phyloP scores from a whole-genome alignment of 2,797 vertebrate genomes.

The Pachyuromys duprasi region DNA sequence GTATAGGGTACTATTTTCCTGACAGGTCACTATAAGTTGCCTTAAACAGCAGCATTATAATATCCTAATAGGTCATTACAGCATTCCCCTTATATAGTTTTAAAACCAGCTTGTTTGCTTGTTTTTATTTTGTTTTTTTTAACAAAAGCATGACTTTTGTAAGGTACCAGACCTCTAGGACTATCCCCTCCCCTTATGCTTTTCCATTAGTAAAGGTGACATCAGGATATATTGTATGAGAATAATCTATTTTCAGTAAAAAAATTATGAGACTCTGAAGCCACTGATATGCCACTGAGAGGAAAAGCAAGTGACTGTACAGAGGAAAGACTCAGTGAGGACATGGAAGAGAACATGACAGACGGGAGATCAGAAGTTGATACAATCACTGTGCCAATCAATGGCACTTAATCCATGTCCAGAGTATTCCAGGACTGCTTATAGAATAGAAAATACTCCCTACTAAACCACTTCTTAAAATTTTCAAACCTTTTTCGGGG shows the following conservation, averaged over 20 bases:
- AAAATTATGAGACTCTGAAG: conserved; percentile 1
- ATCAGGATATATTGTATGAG: background rate
- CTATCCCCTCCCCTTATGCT: background rate
- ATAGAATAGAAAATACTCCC: conserved; percentile 11
- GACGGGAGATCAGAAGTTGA: background rate
- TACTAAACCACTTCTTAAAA: background rate
- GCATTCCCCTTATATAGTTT: background rate
- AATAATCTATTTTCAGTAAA: conserved; percentile 4
- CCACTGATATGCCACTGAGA: background rate
- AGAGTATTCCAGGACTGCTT: background rate
- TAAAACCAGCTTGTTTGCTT: background rate
- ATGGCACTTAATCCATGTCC: background rate
- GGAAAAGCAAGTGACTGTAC: background rate
- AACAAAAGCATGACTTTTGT: conserved; percentile 20
- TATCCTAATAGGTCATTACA: background rate
- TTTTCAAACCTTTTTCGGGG: background rate
- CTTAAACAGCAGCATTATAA: background rate
- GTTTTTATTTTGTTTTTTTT: no score
- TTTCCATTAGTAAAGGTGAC: conserved; percentile 11
- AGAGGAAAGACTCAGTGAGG: background rate
- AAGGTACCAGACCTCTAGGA: background rate
- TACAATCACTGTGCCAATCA: background rate
- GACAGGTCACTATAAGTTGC: background rate
- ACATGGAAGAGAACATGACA: background rate
- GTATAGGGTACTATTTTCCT: background rate